Conservation (phyloP, 2,888 invertebrate genomes). For the Hirtodrosophila duncani region DNA sequence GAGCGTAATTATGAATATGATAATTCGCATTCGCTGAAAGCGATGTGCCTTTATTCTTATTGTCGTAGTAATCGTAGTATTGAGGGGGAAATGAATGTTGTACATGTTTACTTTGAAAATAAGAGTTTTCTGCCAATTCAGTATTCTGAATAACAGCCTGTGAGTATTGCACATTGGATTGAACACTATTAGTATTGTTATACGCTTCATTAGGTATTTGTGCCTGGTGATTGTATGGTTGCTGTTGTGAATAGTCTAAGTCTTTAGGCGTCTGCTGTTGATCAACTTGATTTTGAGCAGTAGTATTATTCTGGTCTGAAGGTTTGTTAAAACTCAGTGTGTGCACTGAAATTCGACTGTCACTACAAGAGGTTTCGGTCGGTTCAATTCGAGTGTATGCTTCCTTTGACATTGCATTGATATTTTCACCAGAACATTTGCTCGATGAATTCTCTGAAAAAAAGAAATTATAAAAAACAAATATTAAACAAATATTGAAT, state of each 20-base stretch:
- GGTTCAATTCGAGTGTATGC: no score
- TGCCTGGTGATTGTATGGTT: slow-evolving; percentile 51
- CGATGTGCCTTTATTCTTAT: slow-evolving; percentile 58
- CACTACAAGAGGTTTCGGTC: no score
- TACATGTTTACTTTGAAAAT: slow-evolving; percentile 55
- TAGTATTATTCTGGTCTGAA: slow-evolving; percentile 13
- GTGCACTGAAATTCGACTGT: slow-evolving; percentile 13
- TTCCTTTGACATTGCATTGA: no score
- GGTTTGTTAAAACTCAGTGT: slow-evolving; percentile 17
- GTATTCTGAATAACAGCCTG: slow-evolving; percentile 38
- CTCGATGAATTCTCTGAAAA: slow-evolving; percentile 30
- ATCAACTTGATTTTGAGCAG: slow-evolving; percentile 2
- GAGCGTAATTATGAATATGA: slow-evolving; percentile 67
- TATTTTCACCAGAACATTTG: slow-evolving; percentile 10
- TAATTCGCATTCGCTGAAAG: slow-evolving; percentile 55
- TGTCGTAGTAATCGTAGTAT: slow-evolving; percentile 67
- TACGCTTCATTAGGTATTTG: slow-evolving; percentile 46
- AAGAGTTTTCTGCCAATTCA: slow-evolving; percentile 47
- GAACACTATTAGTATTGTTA: slow-evolving; percentile 50
- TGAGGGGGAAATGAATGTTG: slow-evolving; percentile 63
- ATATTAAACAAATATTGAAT: no score
- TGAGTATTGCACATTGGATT: slow-evolving; percentile 41
- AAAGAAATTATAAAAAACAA: not conserved
- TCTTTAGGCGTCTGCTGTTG: slow-evolving; percentile 28
- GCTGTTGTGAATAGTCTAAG: slow-evolving; percentile 31